These are phyloP conservation scores for Drosophila setosimentum DNA, from an alignment of 2,888 invertebrate genomes.

Conservation along the genomic window DNA sequence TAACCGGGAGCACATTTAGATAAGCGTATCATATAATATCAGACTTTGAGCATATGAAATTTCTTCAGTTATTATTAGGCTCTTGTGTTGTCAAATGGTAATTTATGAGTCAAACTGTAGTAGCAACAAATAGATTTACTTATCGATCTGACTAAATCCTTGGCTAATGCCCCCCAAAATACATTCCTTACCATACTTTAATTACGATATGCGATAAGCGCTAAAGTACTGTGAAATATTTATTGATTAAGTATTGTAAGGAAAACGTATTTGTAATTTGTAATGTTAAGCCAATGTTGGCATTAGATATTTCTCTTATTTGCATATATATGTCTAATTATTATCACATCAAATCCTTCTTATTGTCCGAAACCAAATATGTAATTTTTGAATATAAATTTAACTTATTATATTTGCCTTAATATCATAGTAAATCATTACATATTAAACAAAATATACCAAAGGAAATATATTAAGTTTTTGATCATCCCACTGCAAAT, in stretches of 20 bases:
- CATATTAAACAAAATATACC: neutral
- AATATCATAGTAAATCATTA: neutral
- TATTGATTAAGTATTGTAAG: neutral
- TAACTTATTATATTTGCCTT: no score
- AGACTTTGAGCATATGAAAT: constrained; percentile 70
- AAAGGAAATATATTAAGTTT: neutral
- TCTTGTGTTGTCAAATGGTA: constrained; percentile 61
- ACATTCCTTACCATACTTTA: constrained; percentile 3
- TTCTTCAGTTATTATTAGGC: constrained; percentile 62
- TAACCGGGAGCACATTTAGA: constrained; percentile 62
- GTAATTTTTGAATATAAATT: neutral
- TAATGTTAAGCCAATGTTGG: neutral
- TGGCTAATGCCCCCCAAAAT: constrained; percentile 31
- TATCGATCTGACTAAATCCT: constrained; percentile 64
- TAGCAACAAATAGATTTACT: constrained; percentile 64
- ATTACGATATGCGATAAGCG: constrained; percentile 20
- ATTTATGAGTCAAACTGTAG: constrained; percentile 66
- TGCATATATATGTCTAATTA: neutral
- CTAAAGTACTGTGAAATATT: neutral
- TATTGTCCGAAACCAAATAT: neutral
- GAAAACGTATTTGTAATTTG: neutral
- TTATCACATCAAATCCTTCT: neutral
- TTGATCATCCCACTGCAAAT: neutral
- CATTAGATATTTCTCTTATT: neutral
- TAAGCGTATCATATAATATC: constrained; percentile 74